A percentile compares a stretch with the other conserved stretches of the same genome.
These are phyloP conservation scores for Sus scrofa DNA, from an alignment of 2,113 vertebrate genomes.

Conservation along the genomic window DNA sequence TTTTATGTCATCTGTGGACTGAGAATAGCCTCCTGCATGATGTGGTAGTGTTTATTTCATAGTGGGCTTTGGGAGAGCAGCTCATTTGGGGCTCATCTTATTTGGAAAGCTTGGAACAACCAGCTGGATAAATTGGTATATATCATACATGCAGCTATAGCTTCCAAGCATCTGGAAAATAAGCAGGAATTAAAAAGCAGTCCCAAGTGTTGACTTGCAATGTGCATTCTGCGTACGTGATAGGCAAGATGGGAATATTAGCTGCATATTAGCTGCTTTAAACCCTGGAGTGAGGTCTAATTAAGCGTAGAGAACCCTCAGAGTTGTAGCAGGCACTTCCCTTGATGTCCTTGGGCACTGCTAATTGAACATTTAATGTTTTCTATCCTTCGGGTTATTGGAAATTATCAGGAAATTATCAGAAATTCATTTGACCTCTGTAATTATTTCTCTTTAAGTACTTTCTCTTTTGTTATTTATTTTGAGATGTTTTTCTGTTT, in stretches of 20 bases:
- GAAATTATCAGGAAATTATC: constrained; percentile 7
- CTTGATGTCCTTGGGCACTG: not conserved
- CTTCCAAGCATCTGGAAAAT: not conserved
- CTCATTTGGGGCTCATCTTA: not conserved
- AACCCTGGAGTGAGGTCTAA: not conserved
- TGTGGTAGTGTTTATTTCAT: not conserved
- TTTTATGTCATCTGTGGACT: not conserved
- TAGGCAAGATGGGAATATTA: not conserved
- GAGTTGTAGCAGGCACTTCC: not conserved
- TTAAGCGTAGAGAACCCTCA: not conserved
- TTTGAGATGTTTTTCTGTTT: not conserved
- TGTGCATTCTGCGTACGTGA: not conserved
- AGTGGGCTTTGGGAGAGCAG: constrained; percentile 12
- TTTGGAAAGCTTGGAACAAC: constrained; percentile 23
- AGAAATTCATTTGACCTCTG: constrained; percentile 38
- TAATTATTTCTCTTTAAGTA: not conserved
- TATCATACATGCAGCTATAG: not conserved
- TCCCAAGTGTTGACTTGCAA: not conserved
- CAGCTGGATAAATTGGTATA: not conserved
- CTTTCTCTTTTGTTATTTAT: not conserved
- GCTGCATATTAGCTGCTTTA: not conserved
- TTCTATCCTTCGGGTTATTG: not conserved
- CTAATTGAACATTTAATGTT: constrained; percentile 39
- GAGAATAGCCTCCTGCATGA: not conserved
- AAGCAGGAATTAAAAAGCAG: not conserved